A percentile compares a stretch with the other conserved stretches of the same genome.
phyloP scores from a whole-genome alignment of 2,797 vertebrate genomes.

The Anniella stebbinsi region DNA sequence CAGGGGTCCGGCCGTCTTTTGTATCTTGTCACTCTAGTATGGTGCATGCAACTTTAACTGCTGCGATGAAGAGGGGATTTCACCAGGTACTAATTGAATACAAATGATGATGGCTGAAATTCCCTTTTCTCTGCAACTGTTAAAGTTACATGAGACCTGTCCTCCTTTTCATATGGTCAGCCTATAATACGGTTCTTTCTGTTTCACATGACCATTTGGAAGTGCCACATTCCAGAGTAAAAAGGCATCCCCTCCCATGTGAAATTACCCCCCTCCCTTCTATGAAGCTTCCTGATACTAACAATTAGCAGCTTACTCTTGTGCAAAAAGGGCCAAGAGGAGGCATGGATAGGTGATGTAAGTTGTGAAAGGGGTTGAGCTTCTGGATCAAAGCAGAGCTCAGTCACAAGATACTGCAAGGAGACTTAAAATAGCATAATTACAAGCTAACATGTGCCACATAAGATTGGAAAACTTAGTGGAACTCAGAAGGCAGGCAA shows the following conservation, averaged over 20 bases:
- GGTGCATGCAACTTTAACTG: too few relatives aligned
- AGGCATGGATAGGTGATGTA: too few relatives aligned
- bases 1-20: too few relatives aligned
- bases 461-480: background rate
- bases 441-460: background rate
- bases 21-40: too few relatives aligned
- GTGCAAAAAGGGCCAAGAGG: background rate
- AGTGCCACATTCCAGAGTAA: background rate
- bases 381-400: background rate
- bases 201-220: background rate
- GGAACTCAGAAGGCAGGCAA: background rate
- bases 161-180: too few relatives aligned
- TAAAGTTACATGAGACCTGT: too few relatives aligned
- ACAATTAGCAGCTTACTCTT: background rate
- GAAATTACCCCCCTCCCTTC: background rate
- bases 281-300: background rate
- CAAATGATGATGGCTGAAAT: too few relatives aligned
- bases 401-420: background rate
- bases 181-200: constrained; percentile 4
- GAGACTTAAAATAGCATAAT: background rate
- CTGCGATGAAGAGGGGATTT: too few relatives aligned
- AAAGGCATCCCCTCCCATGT: background rate
- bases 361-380: background rate
- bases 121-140: too few relatives aligned
- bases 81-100: too few relatives aligned